Evolutionary conservation across 2,797 vertebrate species (phyloP).

Genomic region (Miichthys miiuy): DNA sequence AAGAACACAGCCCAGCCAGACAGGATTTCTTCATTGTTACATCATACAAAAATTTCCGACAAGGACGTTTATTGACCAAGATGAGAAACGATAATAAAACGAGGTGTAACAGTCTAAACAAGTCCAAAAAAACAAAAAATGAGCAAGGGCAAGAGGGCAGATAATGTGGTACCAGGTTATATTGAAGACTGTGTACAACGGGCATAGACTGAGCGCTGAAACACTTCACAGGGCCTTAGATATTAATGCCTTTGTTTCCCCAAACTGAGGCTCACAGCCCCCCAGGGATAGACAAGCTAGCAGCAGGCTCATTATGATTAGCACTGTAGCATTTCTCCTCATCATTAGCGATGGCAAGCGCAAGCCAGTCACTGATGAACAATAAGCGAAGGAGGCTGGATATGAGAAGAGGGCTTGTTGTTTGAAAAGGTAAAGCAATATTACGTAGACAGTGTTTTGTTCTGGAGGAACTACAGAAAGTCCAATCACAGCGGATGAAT

Average conservation of each 20-base stretch:
- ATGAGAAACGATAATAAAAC: constrained; percentile 19
- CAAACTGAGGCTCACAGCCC: constrained; percentile 50
- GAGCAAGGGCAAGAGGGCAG: constrained; percentile 14
- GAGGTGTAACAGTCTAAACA: constrained; percentile 5
- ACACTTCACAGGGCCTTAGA: constrained; percentile 52
- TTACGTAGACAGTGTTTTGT: constrained; percentile 9
- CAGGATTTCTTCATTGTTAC: constrained; percentile 50
- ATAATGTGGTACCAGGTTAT: constrained; percentile 37
- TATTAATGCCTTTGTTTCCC: constrained; percentile 64
- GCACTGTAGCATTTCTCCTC: constrained; percentile 51
- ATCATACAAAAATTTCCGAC: constrained; percentile 40
- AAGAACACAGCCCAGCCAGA: constrained; percentile 11
- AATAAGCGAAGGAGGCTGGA: constrained; percentile 23
- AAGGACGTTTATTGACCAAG: constrained; percentile 7
- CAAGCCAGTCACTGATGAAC: constrained; percentile 40
- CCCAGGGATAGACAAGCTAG: constrained; percentile 47
- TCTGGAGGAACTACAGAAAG: constrained; percentile 2
- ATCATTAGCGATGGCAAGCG: constrained; percentile 48
- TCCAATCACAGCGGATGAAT: constrained; percentile 45
- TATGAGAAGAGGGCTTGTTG: constrained; percentile 21
- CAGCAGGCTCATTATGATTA: constrained; percentile 66
- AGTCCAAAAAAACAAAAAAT: constrained; percentile 1
- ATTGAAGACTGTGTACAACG: constrained; percentile 34
- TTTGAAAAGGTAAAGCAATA: constrained; percentile 12
- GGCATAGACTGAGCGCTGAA: constrained; percentile 25